These are phyloP conservation scores for Piscicola geometra DNA, from an alignment of 2,888 invertebrate species.

Conservation along the genomic window DNA sequence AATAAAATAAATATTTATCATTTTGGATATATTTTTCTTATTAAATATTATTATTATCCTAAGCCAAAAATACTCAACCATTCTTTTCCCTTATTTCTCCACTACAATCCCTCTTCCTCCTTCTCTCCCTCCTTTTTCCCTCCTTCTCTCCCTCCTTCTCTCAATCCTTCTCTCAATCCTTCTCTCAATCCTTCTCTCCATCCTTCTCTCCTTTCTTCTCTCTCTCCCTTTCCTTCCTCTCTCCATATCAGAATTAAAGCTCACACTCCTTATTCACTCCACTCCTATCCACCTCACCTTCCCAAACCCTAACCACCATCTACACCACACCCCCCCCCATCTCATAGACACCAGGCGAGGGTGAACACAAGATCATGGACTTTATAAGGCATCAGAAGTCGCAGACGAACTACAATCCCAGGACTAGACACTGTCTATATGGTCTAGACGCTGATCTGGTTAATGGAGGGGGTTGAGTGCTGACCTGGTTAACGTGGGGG, in stretches of 20 bases:
- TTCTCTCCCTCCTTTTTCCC: too few species aligned
- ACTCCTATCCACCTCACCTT: not conserved
- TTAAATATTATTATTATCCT: too few species aligned
- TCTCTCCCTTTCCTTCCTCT: not conserved
- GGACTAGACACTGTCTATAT: conserved; percentile 90
- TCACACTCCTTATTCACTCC: not conserved
- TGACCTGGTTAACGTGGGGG: too few species aligned
- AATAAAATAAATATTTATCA: not conserved
- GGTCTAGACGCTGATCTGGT: conserved; percentile 90
- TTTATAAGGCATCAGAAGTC: conserved; percentile 80
- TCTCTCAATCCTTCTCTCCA: not conserved
- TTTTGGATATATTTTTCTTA: too few species aligned
- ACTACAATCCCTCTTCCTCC: too few species aligned
- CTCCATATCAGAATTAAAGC: too few species aligned
- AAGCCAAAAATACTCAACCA: too few species aligned
- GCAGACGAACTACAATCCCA: conserved; percentile 76
- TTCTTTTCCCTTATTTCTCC: too few species aligned
- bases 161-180: not conserved
- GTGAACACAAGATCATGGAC: conserved; percentile 98
- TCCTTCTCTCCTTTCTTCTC: not conserved
- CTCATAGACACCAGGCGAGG: conserved; percentile 73
- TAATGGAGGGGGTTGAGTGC: too few species aligned
- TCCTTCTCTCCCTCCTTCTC: not conserved
- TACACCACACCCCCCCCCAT: too few species aligned
- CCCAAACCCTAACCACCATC: too few species aligned